A percentile compares a stretch with the other conserved stretches of the same genome.
Conservation (phyloP, 2,797 vertebrate species). For the Borostomias antarcticus region DNA sequence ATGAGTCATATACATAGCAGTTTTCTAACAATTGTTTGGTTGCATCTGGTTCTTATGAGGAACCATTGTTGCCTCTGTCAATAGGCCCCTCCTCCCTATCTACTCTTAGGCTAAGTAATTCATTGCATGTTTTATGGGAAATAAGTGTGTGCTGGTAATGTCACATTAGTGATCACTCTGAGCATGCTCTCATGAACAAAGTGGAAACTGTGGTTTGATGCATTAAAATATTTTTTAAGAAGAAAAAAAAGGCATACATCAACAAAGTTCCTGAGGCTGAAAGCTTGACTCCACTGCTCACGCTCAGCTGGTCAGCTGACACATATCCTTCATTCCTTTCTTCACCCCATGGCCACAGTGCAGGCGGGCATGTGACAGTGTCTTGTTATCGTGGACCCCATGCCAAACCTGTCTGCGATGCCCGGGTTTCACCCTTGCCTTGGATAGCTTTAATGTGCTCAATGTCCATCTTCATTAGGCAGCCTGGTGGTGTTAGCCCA, state of each 20-base stretch:
- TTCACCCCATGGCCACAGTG: neutral
- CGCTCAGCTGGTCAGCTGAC: constrained; percentile 32
- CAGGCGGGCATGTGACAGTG: neutral
- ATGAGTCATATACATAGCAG: no score
- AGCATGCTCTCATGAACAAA: neutral
- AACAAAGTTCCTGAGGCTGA: constrained; percentile 10
- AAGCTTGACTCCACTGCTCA: constrained; percentile 11
- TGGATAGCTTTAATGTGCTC: constrained; percentile 44
- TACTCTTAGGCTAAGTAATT: no score
- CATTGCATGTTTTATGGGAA: no score
- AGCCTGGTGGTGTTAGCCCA: constrained; percentile 64
- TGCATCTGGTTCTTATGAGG: no score
- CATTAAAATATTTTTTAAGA: neutral
- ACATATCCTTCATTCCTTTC: neutral
- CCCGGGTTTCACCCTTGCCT: constrained; percentile 28
- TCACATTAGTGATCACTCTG: neutral
- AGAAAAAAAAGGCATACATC: neutral
- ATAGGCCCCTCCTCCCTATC: no score
- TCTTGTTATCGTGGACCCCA: neutral
- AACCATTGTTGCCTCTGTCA: no score
- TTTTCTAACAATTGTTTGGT: no score
- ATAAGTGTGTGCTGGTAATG: no score
- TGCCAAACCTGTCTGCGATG: neutral
- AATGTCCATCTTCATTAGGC: constrained; percentile 55
- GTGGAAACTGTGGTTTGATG: neutral